Evolutionary conservation across 1,140 invertebrate genomes (phyloP), one percentile per base, ranked within the genome.

Genomic region (Belonocnema kinseyi): DNA sequence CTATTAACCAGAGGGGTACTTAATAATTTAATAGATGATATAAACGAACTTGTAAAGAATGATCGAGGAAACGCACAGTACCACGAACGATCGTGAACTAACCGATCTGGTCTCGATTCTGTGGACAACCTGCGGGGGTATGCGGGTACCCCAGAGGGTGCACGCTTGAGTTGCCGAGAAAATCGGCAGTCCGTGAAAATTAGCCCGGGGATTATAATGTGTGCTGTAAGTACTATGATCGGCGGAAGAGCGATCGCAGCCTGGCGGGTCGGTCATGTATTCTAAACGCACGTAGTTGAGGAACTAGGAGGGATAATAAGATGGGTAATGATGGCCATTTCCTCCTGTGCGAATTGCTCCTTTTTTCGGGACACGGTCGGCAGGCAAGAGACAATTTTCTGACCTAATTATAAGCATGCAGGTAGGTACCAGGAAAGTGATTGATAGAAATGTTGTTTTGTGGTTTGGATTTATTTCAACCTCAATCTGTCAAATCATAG

Each of bases 141-240:
- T 78, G 79, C 74, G 81, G 81, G 83, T 86, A 87, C 83, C 80
- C 79, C 78, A 83, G 75, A 81, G 77, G 61, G 78, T n/a, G 79
- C 82, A 92, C 87, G 91, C 89, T 90, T 91, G 87, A 91, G 91
- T 91, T 90, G 85, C 85, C 84, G 81, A 81, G 85, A 85, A 89
- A 89, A 91, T 91, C 88, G 90, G 77, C 88, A 87, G 90, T 88
- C 89, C 88, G 87, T 89, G 85, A 88, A 90, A 91, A 91, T 90
- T 85, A 88, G 85, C 83, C 77, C 75, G 79, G 81, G 79, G 82
- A 86, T 86, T 88, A 90, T 89, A 77, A 87, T 90, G 89, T 82
- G 82, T 85, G 85, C 84, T 75, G 76, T 82, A 87, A 88, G 74
- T 84, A 85, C 86, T 86, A 85, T 89, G 81, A 89, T 90, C 87